These are phyloP conservation scores for Zaprionus lineosus DNA, from an alignment of 2,888 invertebrate species.

Conservation along the genomic window DNA sequence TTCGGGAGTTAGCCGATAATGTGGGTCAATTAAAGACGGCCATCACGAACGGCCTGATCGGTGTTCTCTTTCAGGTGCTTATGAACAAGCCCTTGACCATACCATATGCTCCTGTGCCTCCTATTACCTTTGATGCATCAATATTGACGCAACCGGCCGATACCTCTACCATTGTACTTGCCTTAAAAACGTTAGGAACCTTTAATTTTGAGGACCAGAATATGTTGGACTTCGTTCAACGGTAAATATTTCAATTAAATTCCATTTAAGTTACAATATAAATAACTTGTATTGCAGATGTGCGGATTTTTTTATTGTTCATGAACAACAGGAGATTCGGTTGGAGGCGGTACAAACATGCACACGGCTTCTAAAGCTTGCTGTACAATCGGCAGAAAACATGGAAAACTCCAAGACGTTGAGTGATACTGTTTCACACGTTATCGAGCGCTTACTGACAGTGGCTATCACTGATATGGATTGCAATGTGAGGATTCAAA, in stretches of 20 bases:
- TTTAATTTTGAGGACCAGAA: constrained; percentile 96
- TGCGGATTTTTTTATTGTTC: constrained; percentile 94
- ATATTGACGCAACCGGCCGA: constrained; percentile 84
- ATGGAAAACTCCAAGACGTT: constrained; percentile 91
- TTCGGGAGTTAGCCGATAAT: constrained; percentile 94
- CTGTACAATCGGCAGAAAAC: constrained; percentile 86
- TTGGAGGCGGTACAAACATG: constrained; percentile 97
- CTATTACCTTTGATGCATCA: constrained; percentile 81
- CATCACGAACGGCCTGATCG: constrained; percentile 95
- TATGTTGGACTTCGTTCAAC: constrained; percentile 93
- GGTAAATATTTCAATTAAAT: constrained; percentile 71
- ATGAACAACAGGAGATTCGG: constrained; percentile 95
- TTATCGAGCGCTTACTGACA: constrained; percentile 93
- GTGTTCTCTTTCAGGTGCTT: constrained; percentile 94
- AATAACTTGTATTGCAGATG: constrained; percentile 84
- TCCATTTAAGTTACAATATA: too few species aligned
- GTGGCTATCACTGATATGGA: constrained; percentile 98
- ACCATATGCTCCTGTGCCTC: constrained; percentile 83
- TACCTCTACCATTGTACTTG: constrained; percentile 93
- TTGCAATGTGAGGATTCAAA: constrained; percentile 96
- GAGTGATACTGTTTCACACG: constrained; percentile 94
- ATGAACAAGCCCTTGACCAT: constrained; percentile 93
- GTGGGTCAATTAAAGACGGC: constrained; percentile 93
- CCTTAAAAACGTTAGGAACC: constrained; percentile 94
- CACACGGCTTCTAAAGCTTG: constrained; percentile 92